Percentiles rank a stretch among this genome's conserved stretches.
phyloP scores from a whole-genome alignment of 2,797 vertebrate genomes.

The Chaetodon trifasciatus region DNA sequence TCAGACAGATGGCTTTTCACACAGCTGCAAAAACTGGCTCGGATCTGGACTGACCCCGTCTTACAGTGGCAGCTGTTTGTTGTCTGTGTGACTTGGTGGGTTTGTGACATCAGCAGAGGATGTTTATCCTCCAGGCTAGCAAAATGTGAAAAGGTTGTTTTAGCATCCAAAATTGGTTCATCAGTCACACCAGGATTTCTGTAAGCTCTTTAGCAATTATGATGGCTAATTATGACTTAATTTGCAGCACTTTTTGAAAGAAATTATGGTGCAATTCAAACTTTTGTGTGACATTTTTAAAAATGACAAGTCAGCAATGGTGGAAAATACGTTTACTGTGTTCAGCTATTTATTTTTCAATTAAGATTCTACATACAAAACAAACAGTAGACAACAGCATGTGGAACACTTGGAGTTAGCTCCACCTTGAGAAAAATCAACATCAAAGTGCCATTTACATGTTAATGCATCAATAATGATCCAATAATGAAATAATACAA shows the following conservation, averaged over 20 bases:
- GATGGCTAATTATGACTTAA: neutral
- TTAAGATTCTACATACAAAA: no score
- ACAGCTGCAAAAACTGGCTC: neutral
- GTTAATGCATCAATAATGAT: neutral
- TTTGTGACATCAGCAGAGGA: slow-evolving; percentile 14
- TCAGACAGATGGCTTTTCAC: neutral
- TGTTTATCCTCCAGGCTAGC: neutral
- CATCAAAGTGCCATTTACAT: neutral
- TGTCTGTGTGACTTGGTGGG: neutral
- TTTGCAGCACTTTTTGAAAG: neutral
- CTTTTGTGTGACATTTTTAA: neutral
- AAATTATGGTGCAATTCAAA: neutral
- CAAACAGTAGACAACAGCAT: no score
- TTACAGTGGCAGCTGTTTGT: neutral
- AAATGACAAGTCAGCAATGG: neutral
- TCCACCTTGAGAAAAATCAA: neutral
- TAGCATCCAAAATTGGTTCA: slow-evolving; percentile 17
- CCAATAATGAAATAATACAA: neutral
- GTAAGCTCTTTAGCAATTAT: neutral
- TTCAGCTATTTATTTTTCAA: no score
- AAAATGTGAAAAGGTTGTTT: neutral
- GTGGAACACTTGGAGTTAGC: no score
- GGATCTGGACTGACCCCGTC: neutral
- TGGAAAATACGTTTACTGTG: neutral
- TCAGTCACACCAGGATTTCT: slow-evolving; percentile 13